phyloP scores from a whole-genome alignment of 2,888 invertebrate genomes.

The Drosophila nr. perissopoda region DNA sequence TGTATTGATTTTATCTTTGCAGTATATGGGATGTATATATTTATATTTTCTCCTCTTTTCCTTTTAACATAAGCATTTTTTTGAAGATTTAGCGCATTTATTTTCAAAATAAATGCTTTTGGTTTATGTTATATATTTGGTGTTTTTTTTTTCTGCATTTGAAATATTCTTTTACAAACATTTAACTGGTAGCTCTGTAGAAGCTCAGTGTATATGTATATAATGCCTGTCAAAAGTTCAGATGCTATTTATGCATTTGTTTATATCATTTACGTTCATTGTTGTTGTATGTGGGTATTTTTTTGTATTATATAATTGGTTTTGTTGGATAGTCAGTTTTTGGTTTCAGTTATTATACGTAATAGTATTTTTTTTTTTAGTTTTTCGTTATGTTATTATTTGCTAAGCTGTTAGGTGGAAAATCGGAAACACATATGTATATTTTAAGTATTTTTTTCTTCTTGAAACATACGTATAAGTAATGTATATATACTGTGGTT shows the following conservation, averaged over 20 bases:
- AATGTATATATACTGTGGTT: conserved; percentile 34
- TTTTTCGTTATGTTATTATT: conserved; percentile 27
- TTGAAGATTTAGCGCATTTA: conserved; percentile 27
- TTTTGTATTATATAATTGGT: conserved; percentile 14
- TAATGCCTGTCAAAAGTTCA: conserved; percentile 22
- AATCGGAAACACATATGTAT: conserved; percentile 74
- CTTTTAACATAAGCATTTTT: conserved; percentile 24
- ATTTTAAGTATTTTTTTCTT: conserved; percentile 57
- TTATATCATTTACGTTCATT: conserved; percentile 17
- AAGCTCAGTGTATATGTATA: conserved; percentile 2
- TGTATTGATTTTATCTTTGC: conserved; percentile 30
- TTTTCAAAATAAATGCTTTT: conserved; percentile 58
- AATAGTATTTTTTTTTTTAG: conserved; percentile 19
- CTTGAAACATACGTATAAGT: conserved; percentile 53
- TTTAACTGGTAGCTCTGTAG: conserved; percentile 15
- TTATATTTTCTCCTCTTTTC: conserved; percentile 1
- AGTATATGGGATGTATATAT: conserved; percentile 29
- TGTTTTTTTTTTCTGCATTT: conserved; percentile 8
- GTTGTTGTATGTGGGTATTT: conserved; percentile 11
- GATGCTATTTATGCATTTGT: conserved; percentile 12
- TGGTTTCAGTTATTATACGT: conserved; percentile 32
- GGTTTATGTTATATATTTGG: conserved; percentile 22
- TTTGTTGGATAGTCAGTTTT: conserved; percentile 28
- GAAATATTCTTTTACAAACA: conserved; percentile 31
- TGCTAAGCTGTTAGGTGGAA: conserved; percentile 80